Base-by-base conservation (phyloP, 2,888 invertebrate genomes). In the Geophilus truncorum region DNA sequence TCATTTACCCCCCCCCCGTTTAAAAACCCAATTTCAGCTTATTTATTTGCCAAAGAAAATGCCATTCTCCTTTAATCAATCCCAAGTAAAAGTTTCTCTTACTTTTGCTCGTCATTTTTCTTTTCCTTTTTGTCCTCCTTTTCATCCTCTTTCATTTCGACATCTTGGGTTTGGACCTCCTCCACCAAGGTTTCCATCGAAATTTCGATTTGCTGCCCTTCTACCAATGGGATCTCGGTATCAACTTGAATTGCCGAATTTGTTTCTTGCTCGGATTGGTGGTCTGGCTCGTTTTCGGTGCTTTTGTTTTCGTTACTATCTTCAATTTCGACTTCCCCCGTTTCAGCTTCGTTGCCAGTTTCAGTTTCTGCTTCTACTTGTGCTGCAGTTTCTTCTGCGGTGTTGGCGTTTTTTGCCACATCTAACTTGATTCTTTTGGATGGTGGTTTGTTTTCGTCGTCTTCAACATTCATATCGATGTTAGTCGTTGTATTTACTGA, bases 21-120 rank as follows among this genome's bases (percentile, higher is more conserved):
- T n/a, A n/a, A n/a, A n/a, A n/a, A n/a, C n/a, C n/a, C n/a, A n/a
- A n/a, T 18, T 15, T 23, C 57, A 62, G 5, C 25, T 28, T 7
- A 25, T 28, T 70, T 6, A 70, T n/a, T 28, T 45, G 15, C 70
- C 28, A 10, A 70, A 25, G 25, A 9, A 28, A 70, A 10, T 70
- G 7, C 15, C 0, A 21, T 23, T 70, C 25, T 25, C 70, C 12
- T 70, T 70, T 25, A 70, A n/a, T n/a, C n/a, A n/a, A n/a, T 1
- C 70, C 28, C 70, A 15, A 70, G 25, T 28, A 70, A 70, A 70
- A 25, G 32, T 18, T 77, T 30, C 10, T 62, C 79, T 79, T 79
- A 79, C 79, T 79, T 79, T 79, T 79, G 79, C 32, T 79, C 32
- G 79, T 79, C 79, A 62, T 79, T 79, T 57, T 79, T 70, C 18